Evolutionary conservation across 2,888 invertebrate genomes (phyloP), one percentile per base, ranked within the genome.

Genomic region (Mechanitis messenoides): DNA sequence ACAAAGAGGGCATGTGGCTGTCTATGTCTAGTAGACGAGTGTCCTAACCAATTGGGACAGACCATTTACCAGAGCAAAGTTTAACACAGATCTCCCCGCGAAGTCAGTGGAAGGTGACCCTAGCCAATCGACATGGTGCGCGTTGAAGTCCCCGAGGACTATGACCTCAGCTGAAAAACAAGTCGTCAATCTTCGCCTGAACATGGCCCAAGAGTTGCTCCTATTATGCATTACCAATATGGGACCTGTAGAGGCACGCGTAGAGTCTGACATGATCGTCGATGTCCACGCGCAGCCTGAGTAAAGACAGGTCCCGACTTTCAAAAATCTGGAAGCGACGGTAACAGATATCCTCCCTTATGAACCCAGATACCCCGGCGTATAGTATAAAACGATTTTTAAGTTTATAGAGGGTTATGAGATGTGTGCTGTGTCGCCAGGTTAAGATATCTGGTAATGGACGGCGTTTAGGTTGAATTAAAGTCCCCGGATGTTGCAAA

Each of bases 221-320:
- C 3, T 35, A 33, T 55, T 60, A 56, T 31, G 59, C 38, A 53
- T 61, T 56, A 35, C 64, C 59, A 56, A 58, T 61, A 42, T 61
- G 64, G 56, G 61, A 61, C 54, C 61, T 56, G 50, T 64, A 59
- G 1, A 64, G 58, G 59, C 56, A 61, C 33, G 64, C 59, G 45
- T 61, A 61, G 56, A 64, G 31, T 9, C 61, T 59, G 28, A 56
- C 53, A 42, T 56, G 46, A 11, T 59, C 64, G 7, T 56, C 61
- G 54, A 33, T 42, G 45, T 61, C 61, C 50, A 60, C 55, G n/a
- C 55, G 53, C 35, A 33, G 31, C 56, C 59, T 55, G 4, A 47
- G 42, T 20, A 20, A 20, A 20, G 2, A 9, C 42, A 42, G 42
- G 42, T 9, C 42, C 6, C 6, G 42, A 42, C 42, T 9, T 42